Conservation (phyloP, 1,140 invertebrate genomes). For the Tetragonula clypearis region DNA sequence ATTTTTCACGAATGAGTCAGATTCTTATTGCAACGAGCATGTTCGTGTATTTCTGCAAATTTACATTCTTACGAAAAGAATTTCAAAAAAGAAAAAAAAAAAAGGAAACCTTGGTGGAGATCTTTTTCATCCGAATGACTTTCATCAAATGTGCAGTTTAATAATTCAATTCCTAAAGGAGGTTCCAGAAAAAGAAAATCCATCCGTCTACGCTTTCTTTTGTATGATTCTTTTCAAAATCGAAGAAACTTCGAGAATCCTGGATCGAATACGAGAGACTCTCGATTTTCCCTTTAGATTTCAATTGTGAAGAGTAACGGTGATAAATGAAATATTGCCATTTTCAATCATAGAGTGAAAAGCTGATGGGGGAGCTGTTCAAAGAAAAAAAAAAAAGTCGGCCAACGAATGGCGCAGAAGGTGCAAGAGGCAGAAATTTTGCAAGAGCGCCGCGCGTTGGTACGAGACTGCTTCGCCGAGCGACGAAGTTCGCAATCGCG, state of each 20-base stretch:
- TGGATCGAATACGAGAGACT: too few relatives aligned
- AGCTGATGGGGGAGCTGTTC: not conserved
- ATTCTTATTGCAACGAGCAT: not conserved
- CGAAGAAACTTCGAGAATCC: too few relatives aligned
- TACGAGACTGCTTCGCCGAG: not conserved
- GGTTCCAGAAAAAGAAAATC: too few relatives aligned
- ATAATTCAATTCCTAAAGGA: too few relatives aligned
- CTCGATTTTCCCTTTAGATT: too few relatives aligned
- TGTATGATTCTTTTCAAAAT: not conserved
- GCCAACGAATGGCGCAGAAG: not conserved
- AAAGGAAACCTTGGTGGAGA: too few relatives aligned
- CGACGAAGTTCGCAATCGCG: conserved; percentile 54
- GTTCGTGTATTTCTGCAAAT: not conserved
- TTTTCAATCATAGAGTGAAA: not conserved
- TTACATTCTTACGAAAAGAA: too few relatives aligned
- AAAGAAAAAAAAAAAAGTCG: conserved; percentile 15
- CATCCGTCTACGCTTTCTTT: not conserved
- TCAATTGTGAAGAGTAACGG: too few relatives aligned
- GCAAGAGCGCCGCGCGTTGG: conserved; percentile 19
- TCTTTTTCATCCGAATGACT: too few relatives aligned
- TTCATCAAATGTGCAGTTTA: too few relatives aligned
- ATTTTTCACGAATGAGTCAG: not conserved
- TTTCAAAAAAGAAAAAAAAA: too few relatives aligned
- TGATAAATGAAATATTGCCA: not conserved
- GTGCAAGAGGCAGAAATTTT: conserved; percentile 31